Evolutionary conservation across 2,113 vertebrate genomes (phyloP), one percentile per base, ranked within the genome.

Genomic region (Corynorhinus townsendii): DNA sequence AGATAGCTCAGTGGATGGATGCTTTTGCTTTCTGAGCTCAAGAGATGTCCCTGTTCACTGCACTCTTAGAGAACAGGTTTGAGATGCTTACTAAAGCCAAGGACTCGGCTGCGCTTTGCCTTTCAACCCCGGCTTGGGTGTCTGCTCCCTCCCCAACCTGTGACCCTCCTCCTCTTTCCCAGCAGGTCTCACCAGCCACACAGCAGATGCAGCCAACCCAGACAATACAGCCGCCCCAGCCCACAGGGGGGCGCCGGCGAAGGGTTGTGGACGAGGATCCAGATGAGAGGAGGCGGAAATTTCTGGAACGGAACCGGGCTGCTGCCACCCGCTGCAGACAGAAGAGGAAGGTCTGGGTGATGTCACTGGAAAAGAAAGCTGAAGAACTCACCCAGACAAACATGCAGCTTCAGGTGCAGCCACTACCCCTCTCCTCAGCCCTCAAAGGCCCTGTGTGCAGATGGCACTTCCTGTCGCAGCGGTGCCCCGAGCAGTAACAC

Each of bases 271-370:
- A 99, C 0, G 99, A 99, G 96, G 99, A 99, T 95, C 99, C 99
- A 0, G 99, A 99, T 8, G 99, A 99, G 97, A 99, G 99, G 87
- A 98, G 99, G 94, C 98, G 99, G 97, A 99, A 99, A 98, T 99
- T 99, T 98, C 98, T 99, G 97, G 99, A 99, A 98, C 98, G 99
- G 91, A 99, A 99, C 98, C 98, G 99, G 95, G 99, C 99, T 0
- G 99, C 99, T 4, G 99, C 99, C 95, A 99, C 99, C 1, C 99
- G 99, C 97, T 99, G 99, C 98, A 98, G 99, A 96, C 99, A 99
- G 98, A 99, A 99, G 98, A 99, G 99, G 98, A 99, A 99, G 99
- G 99, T 99, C 98, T 99, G 99, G 99, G 99, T 99, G 98, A 99
- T 99, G 98, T 99, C 99, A 97, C 98, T 99, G 98, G 99, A 99